Evolutionary conservation across 2,113 vertebrate species (phyloP).

Genomic region (Anser cygnoides): DNA sequence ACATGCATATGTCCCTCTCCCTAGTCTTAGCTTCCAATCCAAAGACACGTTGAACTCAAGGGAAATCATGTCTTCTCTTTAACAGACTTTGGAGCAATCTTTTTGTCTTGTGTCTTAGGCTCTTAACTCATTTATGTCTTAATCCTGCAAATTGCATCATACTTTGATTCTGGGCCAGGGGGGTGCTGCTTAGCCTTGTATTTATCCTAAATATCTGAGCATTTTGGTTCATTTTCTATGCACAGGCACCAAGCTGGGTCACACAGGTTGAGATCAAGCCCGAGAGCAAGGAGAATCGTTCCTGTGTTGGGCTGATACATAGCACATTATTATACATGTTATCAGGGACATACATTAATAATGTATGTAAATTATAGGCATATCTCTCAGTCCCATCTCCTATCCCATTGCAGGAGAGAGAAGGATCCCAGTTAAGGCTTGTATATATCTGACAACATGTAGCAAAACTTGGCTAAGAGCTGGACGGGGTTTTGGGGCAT

Average conservation of each 20-base stretch:
- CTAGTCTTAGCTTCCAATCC: neutral
- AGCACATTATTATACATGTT: neutral
- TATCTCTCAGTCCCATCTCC: constrained; percentile 60
- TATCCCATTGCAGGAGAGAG: constrained; percentile 13
- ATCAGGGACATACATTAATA: constrained; percentile 38
- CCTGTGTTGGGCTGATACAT: neutral
- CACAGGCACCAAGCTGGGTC: neutral
- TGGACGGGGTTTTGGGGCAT: constrained; percentile 42
- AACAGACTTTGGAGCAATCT: neutral
- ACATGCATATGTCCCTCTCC: neutral
- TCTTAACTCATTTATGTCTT: neutral
- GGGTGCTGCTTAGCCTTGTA: neutral
- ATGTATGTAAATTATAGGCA: constrained; percentile 38
- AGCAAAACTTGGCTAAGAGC: constrained; percentile 40
- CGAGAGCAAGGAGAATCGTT: neutral
- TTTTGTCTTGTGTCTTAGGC: neutral
- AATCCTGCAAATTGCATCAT: neutral
- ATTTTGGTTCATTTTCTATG: neutral
- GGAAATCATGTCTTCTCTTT: neutral
- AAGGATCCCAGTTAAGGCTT: constrained; percentile 61
- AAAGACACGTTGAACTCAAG: neutral
- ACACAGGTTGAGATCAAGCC: neutral
- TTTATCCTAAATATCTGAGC: neutral
- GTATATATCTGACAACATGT: constrained; percentile 50
- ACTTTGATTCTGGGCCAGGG: neutral